Base-by-base conservation (phyloP, 2,888 invertebrate genomes). In the Amblyjoppa fuscipennis region DNA sequence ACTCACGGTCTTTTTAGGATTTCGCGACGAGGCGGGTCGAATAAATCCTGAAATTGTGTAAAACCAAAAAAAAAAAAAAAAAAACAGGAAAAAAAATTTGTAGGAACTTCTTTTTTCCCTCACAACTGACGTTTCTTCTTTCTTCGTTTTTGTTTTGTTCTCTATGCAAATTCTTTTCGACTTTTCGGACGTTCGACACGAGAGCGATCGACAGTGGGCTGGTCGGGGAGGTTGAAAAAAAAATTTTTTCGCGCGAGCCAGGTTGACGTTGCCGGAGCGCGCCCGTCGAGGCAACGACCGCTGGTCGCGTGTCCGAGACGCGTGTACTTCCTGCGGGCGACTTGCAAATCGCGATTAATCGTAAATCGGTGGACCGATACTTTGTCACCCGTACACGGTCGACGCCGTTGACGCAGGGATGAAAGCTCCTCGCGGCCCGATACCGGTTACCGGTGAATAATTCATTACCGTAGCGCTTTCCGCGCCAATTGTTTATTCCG, bases 281-380 rank as follows among this genome's bases (percentile, higher is more conserved):
- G 2, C 20, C 20, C 34, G 66, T n/a, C 70, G 28, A 38, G 20
- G 51, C 38, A 45, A 49, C 70, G 79, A 25, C 34, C 73, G 74
- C n/a, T 3, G 66, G 56, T 31, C 75, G 49, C n/a, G 64, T 69
- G 51, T 41, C 13, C 13, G 59, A 61, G 64, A 80, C 61, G 51
- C 77, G 61, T 70, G 84, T 78, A 81, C 81, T 81, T 74, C 28
- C 69, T 66, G 84, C 64, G 76, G 76, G 86, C 85, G 87, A 88
- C 87, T 88, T 88, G 88, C 88, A 88, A 88, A 88, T 88, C 84
- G 84, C 77, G 88, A 87, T 88, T 88, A 86, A 88, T 77, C 87
- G 80, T 85, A 87, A 88, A 88, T 88, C 85, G 85, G 25, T 66
- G 84, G 59, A 49, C 38, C 78, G 87, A 89, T 86, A 88, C 89